These are phyloP conservation scores for Rhyacophila evoluta DNA, from an alignment of 2,888 invertebrate species.

Conservation along the genomic window DNA sequence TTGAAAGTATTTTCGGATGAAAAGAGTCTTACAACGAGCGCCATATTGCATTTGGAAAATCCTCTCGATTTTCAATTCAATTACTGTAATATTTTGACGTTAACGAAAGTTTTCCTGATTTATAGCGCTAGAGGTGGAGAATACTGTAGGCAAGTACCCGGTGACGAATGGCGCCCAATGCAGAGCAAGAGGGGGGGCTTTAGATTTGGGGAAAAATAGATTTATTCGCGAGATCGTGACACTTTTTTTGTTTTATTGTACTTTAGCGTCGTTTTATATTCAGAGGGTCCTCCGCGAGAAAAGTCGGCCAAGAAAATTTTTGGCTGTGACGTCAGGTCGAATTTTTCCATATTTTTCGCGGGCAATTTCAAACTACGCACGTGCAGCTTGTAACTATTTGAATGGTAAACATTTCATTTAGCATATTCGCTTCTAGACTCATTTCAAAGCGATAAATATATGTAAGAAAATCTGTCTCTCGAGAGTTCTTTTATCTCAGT, in stretches of 20 bases:
- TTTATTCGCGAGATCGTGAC: slow-evolving; percentile 44
- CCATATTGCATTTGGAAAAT: not conserved
- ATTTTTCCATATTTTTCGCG: not conserved
- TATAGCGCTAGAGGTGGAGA: slow-evolving; percentile 33
- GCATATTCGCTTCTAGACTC: too few relatives aligned
- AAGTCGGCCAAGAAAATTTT: not conserved
- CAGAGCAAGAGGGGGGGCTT: not conserved
- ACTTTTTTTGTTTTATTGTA: slow-evolving; percentile 46
- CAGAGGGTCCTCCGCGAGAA: not conserved
- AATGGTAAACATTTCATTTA: not conserved
- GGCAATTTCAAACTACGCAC: not conserved
- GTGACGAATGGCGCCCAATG: not conserved
- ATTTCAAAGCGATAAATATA: too few relatives aligned
- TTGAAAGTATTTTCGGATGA: not conserved
- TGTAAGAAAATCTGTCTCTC: too few relatives aligned
- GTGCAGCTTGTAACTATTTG: not conserved
- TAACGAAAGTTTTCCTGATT: slow-evolving; percentile 48
- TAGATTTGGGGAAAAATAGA: slow-evolving; percentile 38
- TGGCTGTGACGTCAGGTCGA: not conserved
- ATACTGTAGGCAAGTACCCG: not conserved
- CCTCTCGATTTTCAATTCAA: slow-evolving; percentile 49
- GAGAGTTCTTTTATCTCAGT: too few relatives aligned
- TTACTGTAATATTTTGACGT: slow-evolving; percentile 53
- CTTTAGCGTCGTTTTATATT: slow-evolving; percentile 40
- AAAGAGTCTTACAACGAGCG: not conserved